Evolutionary conservation across 1,140 invertebrate genomes (phyloP), one percentile per base, ranked within the genome.

Genomic region (Trichogramma pretiosum): DNA sequence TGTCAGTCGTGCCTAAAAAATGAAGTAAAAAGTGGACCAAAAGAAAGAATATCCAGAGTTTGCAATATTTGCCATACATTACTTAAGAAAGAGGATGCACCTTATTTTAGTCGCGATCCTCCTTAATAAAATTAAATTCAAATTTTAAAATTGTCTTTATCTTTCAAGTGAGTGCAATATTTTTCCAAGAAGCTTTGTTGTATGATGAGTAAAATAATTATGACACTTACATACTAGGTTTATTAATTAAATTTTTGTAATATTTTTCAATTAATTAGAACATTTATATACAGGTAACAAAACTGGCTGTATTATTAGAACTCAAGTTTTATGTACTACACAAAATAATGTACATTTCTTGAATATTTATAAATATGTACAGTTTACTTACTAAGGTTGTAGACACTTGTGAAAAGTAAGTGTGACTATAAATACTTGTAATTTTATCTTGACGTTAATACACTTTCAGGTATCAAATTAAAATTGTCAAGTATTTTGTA

Each of bases 41-140:
- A 89, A 57, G 77, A 83, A 54, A 77, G 87, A 57, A 80, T 82
- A 37, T 87, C 89, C 36, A 83, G 84, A 69, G 95, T 99, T 45
- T 99, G 95, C 78, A 82, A 89, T 73, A 91, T 98, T 44, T 98
- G 95, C 75, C 90, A 96, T 76, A 98, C 94, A 23, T 78, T 98
- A 55, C 82, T 98, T 58, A 92, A 91, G 57, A 85, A 85, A 61
- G 84, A 95, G 71, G 86, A 89, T 34, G 89, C 92, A 55, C 93
- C 93, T 33, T 96, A 94, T 74, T 97, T 97, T 74, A 93, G 89
- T 72, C 87, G 83, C 47, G 85, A 89, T 64, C 83, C 86, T 59
- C 87, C 85, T 35, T 81, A 83, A 78, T 56, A 77, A 37, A 33
- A 23, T 2, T 64, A 50, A 46, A 39, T 30, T 35, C 26, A 13